These are phyloP conservation scores for Rhynchonema sp. DNA, from an alignment of 2,888 invertebrate species.

Conservation along the genomic window DNA sequence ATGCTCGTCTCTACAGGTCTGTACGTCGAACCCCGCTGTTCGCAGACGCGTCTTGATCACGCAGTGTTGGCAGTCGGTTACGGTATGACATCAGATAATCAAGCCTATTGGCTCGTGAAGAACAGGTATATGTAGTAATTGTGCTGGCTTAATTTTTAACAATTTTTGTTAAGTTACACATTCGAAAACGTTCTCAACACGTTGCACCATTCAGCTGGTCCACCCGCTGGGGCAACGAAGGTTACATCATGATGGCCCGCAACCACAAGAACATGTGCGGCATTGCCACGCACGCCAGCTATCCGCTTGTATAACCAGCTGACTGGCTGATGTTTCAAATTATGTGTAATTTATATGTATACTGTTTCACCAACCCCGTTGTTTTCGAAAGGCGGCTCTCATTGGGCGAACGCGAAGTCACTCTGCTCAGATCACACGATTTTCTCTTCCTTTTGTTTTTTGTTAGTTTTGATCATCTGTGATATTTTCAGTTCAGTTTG, in stretches of 20 bases:
- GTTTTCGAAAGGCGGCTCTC: no score
- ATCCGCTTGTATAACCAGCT: slow-evolving; percentile 36
- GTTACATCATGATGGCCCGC: slow-evolving; percentile 54
- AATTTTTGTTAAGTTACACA: not conserved
- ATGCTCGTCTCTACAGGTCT: no score
- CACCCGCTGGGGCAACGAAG: slow-evolving; percentile 59
- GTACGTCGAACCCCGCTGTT: slow-evolving; percentile 39
- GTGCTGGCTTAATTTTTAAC: not conserved
- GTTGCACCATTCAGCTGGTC: slow-evolving; percentile 60
- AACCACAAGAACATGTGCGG: slow-evolving; percentile 59
- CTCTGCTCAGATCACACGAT: no score
- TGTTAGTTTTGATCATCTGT: no score
- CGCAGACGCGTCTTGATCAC: slow-evolving; percentile 52
- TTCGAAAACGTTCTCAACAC: not conserved
- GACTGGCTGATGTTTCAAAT: no score
- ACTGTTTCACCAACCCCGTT: no score
- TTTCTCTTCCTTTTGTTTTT: no score
- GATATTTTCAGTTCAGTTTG: no score
- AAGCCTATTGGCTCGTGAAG: slow-evolving; percentile 62
- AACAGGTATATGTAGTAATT: slow-evolving; percentile 39
- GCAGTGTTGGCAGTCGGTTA: slow-evolving; percentile 79
- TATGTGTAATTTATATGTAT: no score
- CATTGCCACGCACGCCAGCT: slow-evolving; percentile 61
- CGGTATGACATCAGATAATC: slow-evolving; percentile 39
- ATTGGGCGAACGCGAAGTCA: no score